Evolutionary conservation across 2,888 invertebrate species (phyloP).

Genomic region (Pollenia amentaria): DNA sequence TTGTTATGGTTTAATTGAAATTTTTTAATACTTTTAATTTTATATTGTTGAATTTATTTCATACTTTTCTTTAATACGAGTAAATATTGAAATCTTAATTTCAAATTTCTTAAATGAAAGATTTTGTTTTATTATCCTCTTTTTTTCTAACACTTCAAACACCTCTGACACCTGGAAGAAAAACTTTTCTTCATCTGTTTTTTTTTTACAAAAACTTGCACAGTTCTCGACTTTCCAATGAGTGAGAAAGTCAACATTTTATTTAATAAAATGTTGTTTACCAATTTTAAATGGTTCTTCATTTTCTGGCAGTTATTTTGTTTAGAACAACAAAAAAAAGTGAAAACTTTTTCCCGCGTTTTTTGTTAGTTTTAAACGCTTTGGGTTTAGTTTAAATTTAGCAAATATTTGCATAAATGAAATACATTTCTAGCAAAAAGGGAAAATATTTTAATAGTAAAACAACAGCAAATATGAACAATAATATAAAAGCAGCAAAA

Average conservation of each 20-base stretch:
- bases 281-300: neutral
- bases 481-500: too few species aligned
- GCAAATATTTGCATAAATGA: slow-evolving; percentile 10
- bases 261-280: slow-evolving; percentile 8
- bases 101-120: neutral
- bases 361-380: neutral
- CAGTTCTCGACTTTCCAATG: neutral
- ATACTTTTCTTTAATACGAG: too few species aligned
- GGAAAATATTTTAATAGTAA: neutral
- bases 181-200: neutral
- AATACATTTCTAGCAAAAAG: neutral
- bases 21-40: too few species aligned
- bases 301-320: neutral
- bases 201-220: neutral
- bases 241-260: slow-evolving; percentile 1
- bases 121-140: neutral
- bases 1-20: too few species aligned
- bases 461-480: neutral
- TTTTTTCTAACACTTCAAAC: neutral
- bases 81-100: too few species aligned
- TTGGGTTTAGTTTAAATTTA: neutral
- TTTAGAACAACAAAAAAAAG: neutral
- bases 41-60: too few species aligned
- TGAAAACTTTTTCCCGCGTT: neutral
- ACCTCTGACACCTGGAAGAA: neutral